Percentiles rank a stretch among this genome's conserved stretches.
phyloP scores from a whole-genome alignment of 1,140 invertebrate genomes.

The Cepaea nemoralis region DNA sequence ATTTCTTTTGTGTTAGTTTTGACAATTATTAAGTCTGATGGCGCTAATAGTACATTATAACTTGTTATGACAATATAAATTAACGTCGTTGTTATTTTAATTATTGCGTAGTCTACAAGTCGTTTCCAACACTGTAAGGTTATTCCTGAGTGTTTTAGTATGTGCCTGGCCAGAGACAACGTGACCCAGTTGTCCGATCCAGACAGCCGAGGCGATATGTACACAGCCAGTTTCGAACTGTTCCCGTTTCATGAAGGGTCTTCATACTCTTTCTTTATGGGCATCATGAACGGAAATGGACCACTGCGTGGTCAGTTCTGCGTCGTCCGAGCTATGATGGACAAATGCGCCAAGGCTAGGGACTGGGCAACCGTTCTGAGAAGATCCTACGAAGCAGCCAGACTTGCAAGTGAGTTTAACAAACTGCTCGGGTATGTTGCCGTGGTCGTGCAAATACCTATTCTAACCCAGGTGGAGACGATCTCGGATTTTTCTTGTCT shows the following conservation, averaged over 20 bases:
- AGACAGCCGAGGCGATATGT: slow-evolving; percentile 25
- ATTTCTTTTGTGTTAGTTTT: no score
- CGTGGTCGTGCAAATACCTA: slow-evolving; percentile 36
- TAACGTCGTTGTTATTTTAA: no score
- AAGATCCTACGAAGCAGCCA: slow-evolving; percentile 4
- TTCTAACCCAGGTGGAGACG: slow-evolving; percentile 43
- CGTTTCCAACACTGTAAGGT: no score
- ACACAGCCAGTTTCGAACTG: slow-evolving; percentile 48
- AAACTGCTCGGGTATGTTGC: slow-evolving; percentile 2
- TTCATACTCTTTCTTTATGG: slow-evolving; percentile 12
- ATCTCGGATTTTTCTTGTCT: slow-evolving; percentile 44
- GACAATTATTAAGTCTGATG: no score
- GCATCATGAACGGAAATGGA: slow-evolving; percentile 46
- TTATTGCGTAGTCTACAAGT: no score
- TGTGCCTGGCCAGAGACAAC: slow-evolving; percentile 47
- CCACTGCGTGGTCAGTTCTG: slow-evolving; percentile 46
- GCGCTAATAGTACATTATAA: no score
- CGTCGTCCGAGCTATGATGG: slow-evolving; percentile 42
- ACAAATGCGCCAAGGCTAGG: background rate
- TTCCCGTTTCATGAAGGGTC: slow-evolving; percentile 41
- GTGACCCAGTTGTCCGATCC: slow-evolving; percentile 37
- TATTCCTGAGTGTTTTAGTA: no score
- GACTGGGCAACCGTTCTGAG: slow-evolving; percentile 31
- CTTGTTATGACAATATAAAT: no score
- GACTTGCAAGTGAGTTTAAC: slow-evolving; percentile 40